Percentiles rank a stretch among this genome's conserved stretches.
These are phyloP conservation scores for Spongilla lacustris DNA, from an alignment of 37 sponge, comb jelly and placozoan species.

Conservation along the genomic window DNA sequence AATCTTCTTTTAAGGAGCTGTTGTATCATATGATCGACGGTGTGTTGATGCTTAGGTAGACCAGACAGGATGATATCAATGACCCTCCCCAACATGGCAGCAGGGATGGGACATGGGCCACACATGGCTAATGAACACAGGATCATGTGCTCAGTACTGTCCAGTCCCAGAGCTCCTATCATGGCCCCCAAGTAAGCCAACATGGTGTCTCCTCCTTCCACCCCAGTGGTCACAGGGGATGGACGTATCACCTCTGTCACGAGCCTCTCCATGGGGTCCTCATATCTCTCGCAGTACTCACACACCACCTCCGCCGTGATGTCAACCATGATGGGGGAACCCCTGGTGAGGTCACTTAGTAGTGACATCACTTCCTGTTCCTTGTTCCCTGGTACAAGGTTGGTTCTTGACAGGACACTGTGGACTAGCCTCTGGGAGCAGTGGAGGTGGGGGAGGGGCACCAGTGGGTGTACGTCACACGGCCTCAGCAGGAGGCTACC, in stretches of 20 bases:
- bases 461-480: not conserved
- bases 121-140: not conserved
- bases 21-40: not conserved
- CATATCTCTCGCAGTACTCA: not conserved
- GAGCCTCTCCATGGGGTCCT: not conserved
- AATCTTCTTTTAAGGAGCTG: not conserved
- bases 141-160: not conserved
- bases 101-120: not conserved
- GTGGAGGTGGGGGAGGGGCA: slow-evolving; percentile 18
- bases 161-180: not conserved
- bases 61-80: not conserved
- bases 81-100: not conserved
- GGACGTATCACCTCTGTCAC: not conserved
- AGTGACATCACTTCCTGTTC: slow-evolving; percentile 5
- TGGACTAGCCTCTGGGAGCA: slow-evolving; percentile 34
- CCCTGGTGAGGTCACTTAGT: not conserved
- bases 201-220: not conserved
- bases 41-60: not conserved
- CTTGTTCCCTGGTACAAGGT: not conserved
- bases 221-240: not conserved
- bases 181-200: not conserved
- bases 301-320: not conserved
- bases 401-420: not conserved
- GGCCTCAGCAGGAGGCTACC: slow-evolving; percentile 22
- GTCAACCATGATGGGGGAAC: not conserved